Evolutionary conservation across 2,888 invertebrate species (phyloP).

Genomic region (Eupithecia insigniata): DNA sequence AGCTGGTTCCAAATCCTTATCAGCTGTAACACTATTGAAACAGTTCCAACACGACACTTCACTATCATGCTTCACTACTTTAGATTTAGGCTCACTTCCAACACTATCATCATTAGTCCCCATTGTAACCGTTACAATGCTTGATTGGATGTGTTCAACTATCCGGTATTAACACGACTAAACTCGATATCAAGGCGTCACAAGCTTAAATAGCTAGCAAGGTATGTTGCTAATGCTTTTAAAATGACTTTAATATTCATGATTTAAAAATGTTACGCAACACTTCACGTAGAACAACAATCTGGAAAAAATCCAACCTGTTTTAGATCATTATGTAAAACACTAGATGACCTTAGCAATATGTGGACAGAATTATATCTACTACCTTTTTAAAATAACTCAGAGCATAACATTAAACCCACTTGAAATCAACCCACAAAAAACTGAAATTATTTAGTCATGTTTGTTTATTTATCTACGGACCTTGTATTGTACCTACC

Average conservation of each 20-base stretch:
- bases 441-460: neutral
- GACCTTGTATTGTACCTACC: neutral
- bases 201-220: conserved; percentile 64
- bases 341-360: conserved; percentile 45
- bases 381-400: conserved; percentile 1
- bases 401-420: conserved; percentile 1
- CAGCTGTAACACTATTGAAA: conserved; percentile 57
- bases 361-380: conserved; percentile 22
- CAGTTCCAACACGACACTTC: conserved; percentile 76
- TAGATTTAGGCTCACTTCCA: conserved; percentile 46
- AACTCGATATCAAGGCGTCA: conserved; percentile 52
- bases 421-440: neutral
- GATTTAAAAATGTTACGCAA: conserved; percentile 61
- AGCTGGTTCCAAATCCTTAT: conserved; percentile 49
- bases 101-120: conserved; percentile 40
- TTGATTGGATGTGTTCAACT: conserved; percentile 33
- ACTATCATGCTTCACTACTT: conserved; percentile 47
- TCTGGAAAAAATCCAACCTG: conserved; percentile 50
- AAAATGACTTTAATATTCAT: conserved; percentile 68
- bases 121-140: conserved; percentile 41
- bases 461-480: neutral
- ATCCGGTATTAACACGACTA: conserved; percentile 54
- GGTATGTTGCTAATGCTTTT: conserved; percentile 61
- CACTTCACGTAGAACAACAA: conserved; percentile 46
- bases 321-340: conserved; percentile 50